Percentiles rank a stretch among this genome's conserved stretches.
Evolutionary conservation across 2,797 vertebrate genomes (phyloP).

Genomic region (Kryptopterus vitreolus): DNA sequence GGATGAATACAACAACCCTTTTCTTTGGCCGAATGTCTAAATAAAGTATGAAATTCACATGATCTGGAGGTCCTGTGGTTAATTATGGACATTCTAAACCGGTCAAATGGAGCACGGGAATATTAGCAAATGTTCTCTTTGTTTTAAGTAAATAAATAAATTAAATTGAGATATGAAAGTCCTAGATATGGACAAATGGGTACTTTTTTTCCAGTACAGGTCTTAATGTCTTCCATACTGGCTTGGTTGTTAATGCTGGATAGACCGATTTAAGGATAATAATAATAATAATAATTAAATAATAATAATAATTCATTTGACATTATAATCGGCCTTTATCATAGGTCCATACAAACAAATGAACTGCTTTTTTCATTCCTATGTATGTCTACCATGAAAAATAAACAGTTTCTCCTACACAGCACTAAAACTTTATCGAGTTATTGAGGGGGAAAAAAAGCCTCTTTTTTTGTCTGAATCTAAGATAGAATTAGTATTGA

Average conservation of each 20-base stretch:
- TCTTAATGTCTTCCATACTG: neutral
- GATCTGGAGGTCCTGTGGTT: neutral
- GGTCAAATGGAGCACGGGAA: too few relatives aligned
- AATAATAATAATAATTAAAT: too few relatives aligned
- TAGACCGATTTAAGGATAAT: too few relatives aligned
- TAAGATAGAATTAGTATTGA: constrained; percentile 17
- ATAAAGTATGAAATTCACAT: neutral
- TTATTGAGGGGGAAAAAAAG: neutral
- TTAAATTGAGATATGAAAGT: neutral
- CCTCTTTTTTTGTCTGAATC: constrained; percentile 27
- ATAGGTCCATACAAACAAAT: neutral
- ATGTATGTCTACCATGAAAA: neutral
- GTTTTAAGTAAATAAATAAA: neutral
- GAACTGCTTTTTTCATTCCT: neutral
- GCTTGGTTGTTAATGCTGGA: neutral
- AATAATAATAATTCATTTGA: neutral
- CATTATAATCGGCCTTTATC: neutral
- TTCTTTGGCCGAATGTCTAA: neutral
- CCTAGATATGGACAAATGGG: neutral
- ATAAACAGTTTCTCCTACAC: neutral
- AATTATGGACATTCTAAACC: neutral
- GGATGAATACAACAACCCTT: neutral
- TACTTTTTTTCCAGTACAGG: neutral
- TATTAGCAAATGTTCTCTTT: neutral
- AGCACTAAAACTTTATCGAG: neutral